Base-by-base conservation (phyloP, 2,888 invertebrate genomes). In the Exephanes ischioxanthus region DNA sequence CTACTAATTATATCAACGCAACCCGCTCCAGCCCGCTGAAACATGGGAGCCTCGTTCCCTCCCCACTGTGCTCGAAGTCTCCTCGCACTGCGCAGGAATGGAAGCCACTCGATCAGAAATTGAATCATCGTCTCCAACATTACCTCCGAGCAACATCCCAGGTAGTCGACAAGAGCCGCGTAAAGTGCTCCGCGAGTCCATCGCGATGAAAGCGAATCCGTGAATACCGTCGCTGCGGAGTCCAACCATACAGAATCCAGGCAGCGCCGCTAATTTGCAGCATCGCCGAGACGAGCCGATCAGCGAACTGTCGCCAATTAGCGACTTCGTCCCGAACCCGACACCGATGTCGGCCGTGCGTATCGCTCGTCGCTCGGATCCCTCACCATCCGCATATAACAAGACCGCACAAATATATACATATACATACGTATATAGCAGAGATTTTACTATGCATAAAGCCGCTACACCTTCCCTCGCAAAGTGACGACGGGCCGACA, bases 221-320 rank as follows among this genome's bases (percentile, higher is more conserved):
- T 6, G 63, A 76, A 66, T 19, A n/a, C 51, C 41, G n/a, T 80
- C 63, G 79, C 63, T 80, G 16, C 51, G 66, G 33, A 30, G 51
- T 66, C 66, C 7, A 19, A n/a, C 3, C 9, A 7, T 11, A 19
- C 9, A n/a, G 9, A 1, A 9, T 19, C 55, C 55, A 9, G 55
- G 55, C 9, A 9, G 9, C 19, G 7, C 48, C 66, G 76, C 77
- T 73, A 84, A 80, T 80, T 78, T 61, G 77, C 72, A 9, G 53
- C 67, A 80, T 68, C 80, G 77, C 53, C 72, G 72, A 77, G 77
- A 80, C 72, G 80, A 68, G 51, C 53, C 63, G 80, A 73, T 80
- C 72, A 77, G 22, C 53, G 53, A 58, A 77, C 68, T 53, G 80
- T 61, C 73, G 45, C 61, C 77, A 77, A 84, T 84, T 77, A 73